These are phyloP conservation scores for Orthosia cruda DNA, from an alignment of 2,888 invertebrate genomes.

Conservation along the genomic window DNA sequence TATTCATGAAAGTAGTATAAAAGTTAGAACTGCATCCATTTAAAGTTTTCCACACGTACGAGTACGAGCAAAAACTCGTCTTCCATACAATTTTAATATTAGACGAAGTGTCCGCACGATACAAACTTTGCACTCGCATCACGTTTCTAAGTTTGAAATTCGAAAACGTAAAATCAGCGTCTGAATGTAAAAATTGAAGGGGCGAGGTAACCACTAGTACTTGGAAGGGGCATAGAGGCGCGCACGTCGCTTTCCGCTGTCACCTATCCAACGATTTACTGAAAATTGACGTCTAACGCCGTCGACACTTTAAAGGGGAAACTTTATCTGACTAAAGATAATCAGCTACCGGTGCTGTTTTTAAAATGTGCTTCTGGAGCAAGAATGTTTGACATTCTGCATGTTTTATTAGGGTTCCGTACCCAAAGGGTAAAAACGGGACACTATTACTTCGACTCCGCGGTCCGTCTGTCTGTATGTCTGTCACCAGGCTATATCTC, in stretches of 20 bases:
- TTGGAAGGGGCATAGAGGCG: conserved; percentile 60
- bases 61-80: conserved; percentile 48
- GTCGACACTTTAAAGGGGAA: conserved; percentile 73
- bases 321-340: conserved; percentile 70
- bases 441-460: too few species aligned
- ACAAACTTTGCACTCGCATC: conserved; percentile 81
- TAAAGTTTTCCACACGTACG: conserved; percentile 61
- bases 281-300: conserved; percentile 83
- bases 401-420: too few species aligned
- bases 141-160: conserved; percentile 86
- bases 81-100: conserved; percentile 77
- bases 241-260: conserved; percentile 77
- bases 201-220: conserved; percentile 73
- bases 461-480: too few species aligned
- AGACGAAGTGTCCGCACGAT: conserved; percentile 80
- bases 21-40: conserved; percentile 57
- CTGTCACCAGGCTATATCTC: too few species aligned
- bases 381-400: conserved; percentile 7
- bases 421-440: too few species aligned
- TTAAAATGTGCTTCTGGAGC: conserved; percentile 19
- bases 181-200: conserved; percentile 85
- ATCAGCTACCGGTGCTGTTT: conserved; percentile 34
- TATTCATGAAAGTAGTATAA: conserved; percentile 18
- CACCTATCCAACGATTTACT: conserved; percentile 83
- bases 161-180: conserved; percentile 87